A percentile compares a stretch with the other conserved stretches of the same genome.
phyloP scores from a whole-genome alignment of 2,888 invertebrate species.

The Cheilosia impressa region DNA sequence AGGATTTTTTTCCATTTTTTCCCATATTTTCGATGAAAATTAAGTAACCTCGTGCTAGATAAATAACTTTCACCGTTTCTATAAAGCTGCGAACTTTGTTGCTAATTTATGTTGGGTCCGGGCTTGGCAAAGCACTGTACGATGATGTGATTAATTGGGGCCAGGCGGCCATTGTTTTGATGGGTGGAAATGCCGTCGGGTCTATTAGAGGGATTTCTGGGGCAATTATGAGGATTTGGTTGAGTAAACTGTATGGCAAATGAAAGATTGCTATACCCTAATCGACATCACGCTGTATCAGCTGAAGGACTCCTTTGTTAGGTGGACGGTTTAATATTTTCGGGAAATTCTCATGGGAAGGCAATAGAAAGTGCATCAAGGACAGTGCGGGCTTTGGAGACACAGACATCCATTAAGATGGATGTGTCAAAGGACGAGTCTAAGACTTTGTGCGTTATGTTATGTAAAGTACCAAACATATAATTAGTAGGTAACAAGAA shows the following conservation, averaged over 20 bases:
- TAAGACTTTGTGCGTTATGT: too few species aligned
- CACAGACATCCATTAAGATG: too few species aligned
- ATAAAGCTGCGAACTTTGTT: slow-evolving; percentile 29
- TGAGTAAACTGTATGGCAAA: not conserved
- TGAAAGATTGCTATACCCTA: not conserved
- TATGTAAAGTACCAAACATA: too few species aligned
- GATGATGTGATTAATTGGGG: slow-evolving; percentile 40
- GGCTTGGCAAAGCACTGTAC: slow-evolving; percentile 1
- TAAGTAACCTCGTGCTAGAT: slow-evolving; percentile 56
- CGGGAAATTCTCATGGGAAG: too few species aligned
- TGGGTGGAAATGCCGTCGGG: not conserved
- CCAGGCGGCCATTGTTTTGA: slow-evolving; percentile 3
- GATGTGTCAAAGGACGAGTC: too few species aligned
- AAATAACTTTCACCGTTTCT: slow-evolving; percentile 49
- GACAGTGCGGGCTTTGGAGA: too few species aligned
- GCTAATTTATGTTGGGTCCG: slow-evolving; percentile 41
- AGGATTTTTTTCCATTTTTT: slow-evolving; percentile 17
- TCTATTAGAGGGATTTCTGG: slow-evolving; percentile 6
- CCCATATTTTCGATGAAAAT: slow-evolving; percentile 49
- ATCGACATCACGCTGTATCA: not conserved
- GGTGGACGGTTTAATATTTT: too few species aligned
- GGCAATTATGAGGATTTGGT: slow-evolving; percentile 1
- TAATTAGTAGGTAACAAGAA: too few species aligned
- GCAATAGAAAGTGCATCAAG: too few species aligned
- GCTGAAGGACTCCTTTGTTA: too few species aligned